Percentiles rank a stretch among this genome's conserved stretches.
phyloP scores from a whole-genome alignment of 1,140 invertebrate genomes.

The Thereuonema tuberculata region DNA sequence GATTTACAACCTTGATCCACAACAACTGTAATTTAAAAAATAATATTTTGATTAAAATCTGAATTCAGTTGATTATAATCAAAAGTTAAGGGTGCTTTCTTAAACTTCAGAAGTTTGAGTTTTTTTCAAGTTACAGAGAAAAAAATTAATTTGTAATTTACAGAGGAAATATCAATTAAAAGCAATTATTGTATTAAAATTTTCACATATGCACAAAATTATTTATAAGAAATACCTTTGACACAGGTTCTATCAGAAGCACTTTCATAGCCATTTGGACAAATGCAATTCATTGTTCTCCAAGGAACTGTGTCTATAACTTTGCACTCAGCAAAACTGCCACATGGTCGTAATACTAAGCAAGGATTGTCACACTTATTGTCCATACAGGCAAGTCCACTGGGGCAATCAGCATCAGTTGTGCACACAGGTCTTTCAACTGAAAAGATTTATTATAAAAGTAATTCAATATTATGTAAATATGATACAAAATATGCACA shows the following conservation, averaged over 20 bases:
- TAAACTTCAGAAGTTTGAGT: no score
- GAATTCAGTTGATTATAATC: no score
- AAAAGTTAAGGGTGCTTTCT: no score
- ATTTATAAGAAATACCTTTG: constrained; percentile 46
- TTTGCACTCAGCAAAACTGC: constrained; percentile 56
- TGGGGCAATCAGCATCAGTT: constrained; percentile 30
- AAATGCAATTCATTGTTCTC: constrained; percentile 46
- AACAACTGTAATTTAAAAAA: background rate
- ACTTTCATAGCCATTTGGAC: constrained; percentile 17
- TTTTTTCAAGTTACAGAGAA: no score
- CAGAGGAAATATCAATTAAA: background rate
- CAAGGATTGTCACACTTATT: constrained; percentile 26
- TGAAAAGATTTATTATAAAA: no score
- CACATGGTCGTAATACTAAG: constrained; percentile 38
- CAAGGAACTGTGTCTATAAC: constrained; percentile 49
- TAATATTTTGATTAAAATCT: no score
- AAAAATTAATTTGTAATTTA: no score
- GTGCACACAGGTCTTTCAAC: constrained; percentile 16
- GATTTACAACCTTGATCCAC: constrained; percentile 45
- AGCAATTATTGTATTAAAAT: background rate
- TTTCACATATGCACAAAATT: background rate
- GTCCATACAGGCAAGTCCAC: constrained; percentile 30
- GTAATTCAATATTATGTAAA: background rate
- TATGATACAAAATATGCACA: background rate
- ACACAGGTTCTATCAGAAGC: constrained; percentile 49